A percentile compares a stretch with the other conserved stretches of the same genome.
Conservation (phyloP, 1,140 invertebrate genomes). For the Asbolus verrucosus region DNA sequence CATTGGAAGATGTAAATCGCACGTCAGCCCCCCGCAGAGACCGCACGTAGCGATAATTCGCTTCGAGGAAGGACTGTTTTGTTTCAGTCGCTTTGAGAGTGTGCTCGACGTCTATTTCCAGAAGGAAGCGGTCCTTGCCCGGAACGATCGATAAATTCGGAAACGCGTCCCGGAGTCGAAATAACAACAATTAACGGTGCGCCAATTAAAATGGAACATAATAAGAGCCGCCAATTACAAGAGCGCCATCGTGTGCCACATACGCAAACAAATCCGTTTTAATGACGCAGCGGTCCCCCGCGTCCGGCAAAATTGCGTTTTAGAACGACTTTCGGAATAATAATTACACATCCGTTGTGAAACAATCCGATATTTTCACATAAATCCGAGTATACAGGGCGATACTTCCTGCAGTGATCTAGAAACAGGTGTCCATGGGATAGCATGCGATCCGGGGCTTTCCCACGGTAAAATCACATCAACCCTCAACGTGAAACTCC, state of each 20-base stretch:
- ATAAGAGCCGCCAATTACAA: no score
- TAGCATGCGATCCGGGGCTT: conserved; percentile 23
- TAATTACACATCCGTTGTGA: conserved; percentile 46
- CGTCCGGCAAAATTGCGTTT: not conserved
- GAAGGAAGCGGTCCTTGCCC: not conserved
- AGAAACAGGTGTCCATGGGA: conserved; percentile 50
- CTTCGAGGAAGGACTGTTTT: conserved; percentile 16
- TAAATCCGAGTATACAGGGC: conserved; percentile 44
- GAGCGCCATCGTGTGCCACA: no score
- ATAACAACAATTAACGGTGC: no score
- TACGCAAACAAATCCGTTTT: not conserved
- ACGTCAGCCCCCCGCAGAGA: not conserved
- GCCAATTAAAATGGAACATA: no score
- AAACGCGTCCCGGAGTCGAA: no score
- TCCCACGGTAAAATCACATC: conserved; percentile 53
- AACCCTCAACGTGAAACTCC: conserved; percentile 43
- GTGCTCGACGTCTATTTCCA: conserved; percentile 7
- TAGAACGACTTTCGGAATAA: not conserved
- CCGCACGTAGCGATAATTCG: conserved; percentile 2
- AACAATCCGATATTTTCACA: conserved; percentile 51
- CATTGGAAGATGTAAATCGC: conserved; percentile 39
- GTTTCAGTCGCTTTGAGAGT: conserved; percentile 5
- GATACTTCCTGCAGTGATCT: conserved; percentile 47
- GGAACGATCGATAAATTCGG: conserved; percentile 7
- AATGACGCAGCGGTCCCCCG: conserved; percentile 18